phyloP scores from a whole-genome alignment of 1,140 invertebrate genomes.

The Harlomillsia oculata region DNA sequence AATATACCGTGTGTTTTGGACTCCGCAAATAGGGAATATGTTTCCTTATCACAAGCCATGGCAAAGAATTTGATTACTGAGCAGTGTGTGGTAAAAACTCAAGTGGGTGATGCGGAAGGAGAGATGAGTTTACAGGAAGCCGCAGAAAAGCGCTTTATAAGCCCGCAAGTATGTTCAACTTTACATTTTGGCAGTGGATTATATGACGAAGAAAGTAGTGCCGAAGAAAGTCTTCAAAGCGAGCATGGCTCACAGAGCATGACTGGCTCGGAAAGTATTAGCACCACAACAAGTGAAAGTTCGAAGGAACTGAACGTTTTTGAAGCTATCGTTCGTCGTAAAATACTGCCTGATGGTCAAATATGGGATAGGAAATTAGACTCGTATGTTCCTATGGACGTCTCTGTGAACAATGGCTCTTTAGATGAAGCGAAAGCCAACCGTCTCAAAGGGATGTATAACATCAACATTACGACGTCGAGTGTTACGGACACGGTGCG shows the following conservation, averaged over 20 bases:
- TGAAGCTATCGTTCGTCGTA: constrained; percentile 69
- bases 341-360: constrained; percentile 77
- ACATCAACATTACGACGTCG: constrained; percentile 73
- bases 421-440: constrained; percentile 77
- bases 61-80: constrained; percentile 43
- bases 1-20: constrained; percentile 58
- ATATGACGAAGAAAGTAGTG: constrained; percentile 6
- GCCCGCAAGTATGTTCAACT: constrained; percentile 26
- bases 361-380: constrained; percentile 66
- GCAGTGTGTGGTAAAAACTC: neutral
- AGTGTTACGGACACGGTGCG: constrained; percentile 69
- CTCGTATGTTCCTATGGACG: constrained; percentile 67
- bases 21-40: constrained; percentile 38
- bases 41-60: constrained; percentile 46
- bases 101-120: constrained; percentile 4
- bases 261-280: neutral
- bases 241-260: neutral
- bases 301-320: constrained; percentile 64
- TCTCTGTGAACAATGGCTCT: constrained; percentile 71
- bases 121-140: constrained; percentile 33
- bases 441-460: constrained; percentile 66
- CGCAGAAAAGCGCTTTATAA: constrained; percentile 34
- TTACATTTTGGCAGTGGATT: constrained; percentile 19
- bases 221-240: neutral
- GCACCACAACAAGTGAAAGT: neutral